phyloP scores from a whole-genome alignment of 2,888 invertebrate species.

The Lissocephala sabroskyi region DNA sequence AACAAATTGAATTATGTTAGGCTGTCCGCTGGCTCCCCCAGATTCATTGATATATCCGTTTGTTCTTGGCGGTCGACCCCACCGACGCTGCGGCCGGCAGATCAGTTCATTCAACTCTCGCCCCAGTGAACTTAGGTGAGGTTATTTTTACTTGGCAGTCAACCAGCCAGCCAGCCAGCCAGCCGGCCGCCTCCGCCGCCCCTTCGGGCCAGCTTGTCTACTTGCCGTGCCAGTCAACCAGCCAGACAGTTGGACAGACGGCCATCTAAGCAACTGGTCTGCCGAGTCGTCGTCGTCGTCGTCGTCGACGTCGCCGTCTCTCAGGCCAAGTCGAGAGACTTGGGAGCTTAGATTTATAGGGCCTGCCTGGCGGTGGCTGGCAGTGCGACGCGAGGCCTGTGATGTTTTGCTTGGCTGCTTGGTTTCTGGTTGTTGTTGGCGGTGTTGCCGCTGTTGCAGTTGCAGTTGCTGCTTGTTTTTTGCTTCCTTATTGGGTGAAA shows the following conservation, averaged over 20 bases:
- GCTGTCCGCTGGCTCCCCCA: too few relatives aligned
- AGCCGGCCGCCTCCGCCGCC: not conserved
- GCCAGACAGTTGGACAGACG: conserved; percentile 50
- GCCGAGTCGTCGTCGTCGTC: conserved; percentile 12
- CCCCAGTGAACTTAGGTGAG: conserved; percentile 73
- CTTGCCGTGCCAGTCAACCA: conserved; percentile 26
- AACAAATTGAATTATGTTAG: conserved; percentile 51
- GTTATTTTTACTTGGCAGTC: conserved; percentile 69
- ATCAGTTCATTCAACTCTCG: conserved; percentile 72
- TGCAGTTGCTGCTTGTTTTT: conserved; percentile 28
- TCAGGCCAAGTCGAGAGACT: conserved; percentile 1
- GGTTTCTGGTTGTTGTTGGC: conserved; percentile 47
- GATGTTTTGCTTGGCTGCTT: conserved; percentile 49
- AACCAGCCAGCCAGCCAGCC: conserved; percentile 19
- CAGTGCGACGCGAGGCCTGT: conserved; percentile 12
- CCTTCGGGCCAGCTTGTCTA: not conserved
- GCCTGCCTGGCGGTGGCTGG: conserved; percentile 23
- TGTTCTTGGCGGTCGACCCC: too few relatives aligned
- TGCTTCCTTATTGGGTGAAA: conserved; percentile 62
- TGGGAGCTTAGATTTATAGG: conserved; percentile 40
- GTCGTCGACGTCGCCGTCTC: not conserved
- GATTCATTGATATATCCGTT: conserved; percentile 54
- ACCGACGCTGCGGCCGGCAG: too few relatives aligned
- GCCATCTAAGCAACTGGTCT: conserved; percentile 28
- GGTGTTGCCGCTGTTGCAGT: conserved; percentile 12